phyloP scores from a whole-genome alignment of 2,113 vertebrate genomes.

The Corythornis vintsioides region DNA sequence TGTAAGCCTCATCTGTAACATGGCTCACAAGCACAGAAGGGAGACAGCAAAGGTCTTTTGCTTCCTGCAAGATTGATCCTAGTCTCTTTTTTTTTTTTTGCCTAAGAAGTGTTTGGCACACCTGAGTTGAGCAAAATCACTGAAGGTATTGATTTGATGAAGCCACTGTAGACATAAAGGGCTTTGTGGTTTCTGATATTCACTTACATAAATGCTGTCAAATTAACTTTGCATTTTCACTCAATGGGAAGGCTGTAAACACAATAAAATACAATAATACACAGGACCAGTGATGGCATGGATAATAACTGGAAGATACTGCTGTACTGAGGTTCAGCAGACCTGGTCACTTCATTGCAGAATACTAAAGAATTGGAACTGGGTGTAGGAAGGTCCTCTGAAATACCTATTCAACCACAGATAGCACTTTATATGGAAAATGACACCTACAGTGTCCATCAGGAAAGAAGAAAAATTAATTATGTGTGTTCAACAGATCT shows the following conservation, averaged over 20 bases:
- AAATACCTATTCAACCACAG: background rate
- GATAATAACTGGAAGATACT: background rate
- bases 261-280: background rate
- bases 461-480: background rate
- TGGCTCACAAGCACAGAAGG: background rate
- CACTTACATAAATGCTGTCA: background rate
- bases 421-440: background rate
- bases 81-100: background rate
- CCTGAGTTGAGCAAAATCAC: background rate
- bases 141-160: background rate
- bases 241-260: background rate
- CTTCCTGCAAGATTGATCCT: background rate
- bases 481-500: background rate
- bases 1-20: fast-evolving
- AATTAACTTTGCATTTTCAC: background rate
- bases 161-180: background rate
- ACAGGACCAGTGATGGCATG: background rate
- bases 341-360: background rate
- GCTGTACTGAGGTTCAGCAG: background rate
- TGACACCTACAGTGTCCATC: background rate
- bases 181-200: background rate
- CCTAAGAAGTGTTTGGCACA: background rate
- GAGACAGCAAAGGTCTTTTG: background rate
- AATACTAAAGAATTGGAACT: background rate
- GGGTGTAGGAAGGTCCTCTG: background rate